Conservation (phyloP, 2,797 vertebrate genomes). For the Antennarius maculatus region DNA sequence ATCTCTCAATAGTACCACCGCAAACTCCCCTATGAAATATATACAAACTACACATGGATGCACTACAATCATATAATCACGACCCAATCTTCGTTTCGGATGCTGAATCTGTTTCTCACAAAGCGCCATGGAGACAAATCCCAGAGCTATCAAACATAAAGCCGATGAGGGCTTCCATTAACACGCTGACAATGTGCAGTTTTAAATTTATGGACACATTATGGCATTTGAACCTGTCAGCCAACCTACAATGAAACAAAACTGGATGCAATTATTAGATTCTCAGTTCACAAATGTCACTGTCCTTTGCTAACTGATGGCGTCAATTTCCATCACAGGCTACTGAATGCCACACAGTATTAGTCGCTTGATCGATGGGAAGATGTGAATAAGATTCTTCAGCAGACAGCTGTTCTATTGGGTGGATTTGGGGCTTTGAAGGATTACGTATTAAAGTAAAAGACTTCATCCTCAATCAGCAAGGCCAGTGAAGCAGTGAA, state of each 20-base stretch:
- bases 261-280: constrained; percentile 38
- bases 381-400: constrained; percentile 57
- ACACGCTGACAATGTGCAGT: constrained; percentile 4
- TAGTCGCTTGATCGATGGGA: constrained; percentile 53
- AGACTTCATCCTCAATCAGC: constrained; percentile 59
- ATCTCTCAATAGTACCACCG: constrained; percentile 48
- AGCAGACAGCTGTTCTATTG: constrained; percentile 31
- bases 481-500: constrained; percentile 40
- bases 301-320: constrained; percentile 30
- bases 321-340: constrained; percentile 39
- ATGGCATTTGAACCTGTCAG: constrained; percentile 28
- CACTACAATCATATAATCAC: constrained; percentile 11
- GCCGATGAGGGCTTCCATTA: constrained; percentile 21
- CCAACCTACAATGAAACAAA: constrained; percentile 39
- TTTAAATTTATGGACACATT: constrained; percentile 37
- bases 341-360: constrained; percentile 54
- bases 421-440: constrained; percentile 41
- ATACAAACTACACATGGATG: not conserved
- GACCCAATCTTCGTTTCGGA: constrained; percentile 8
- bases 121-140: constrained; percentile 36
- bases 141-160: constrained; percentile 11
- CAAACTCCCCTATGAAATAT: constrained; percentile 30
- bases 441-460: constrained; percentile 55
- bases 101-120: constrained; percentile 10
- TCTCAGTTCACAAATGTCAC: constrained; percentile 44